A percentile compares a stretch with the other conserved stretches of the same genome.
Evolutionary conservation across 2,888 invertebrate genomes (phyloP).

Genomic region (Patella depressa): DNA sequence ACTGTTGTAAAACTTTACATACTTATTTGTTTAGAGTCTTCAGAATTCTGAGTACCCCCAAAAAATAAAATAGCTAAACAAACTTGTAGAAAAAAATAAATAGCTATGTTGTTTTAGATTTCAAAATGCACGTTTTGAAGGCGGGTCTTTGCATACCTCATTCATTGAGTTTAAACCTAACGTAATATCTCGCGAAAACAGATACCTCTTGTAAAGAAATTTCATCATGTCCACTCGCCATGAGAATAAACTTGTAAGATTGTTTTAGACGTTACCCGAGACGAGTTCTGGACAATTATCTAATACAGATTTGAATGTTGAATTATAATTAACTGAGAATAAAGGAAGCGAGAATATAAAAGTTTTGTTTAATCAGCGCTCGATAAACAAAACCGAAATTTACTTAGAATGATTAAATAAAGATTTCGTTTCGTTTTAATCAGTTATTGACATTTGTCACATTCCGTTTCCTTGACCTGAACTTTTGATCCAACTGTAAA

Average conservation of each 20-base stretch:
- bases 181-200: not conserved
- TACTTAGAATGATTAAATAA: slow-evolving; percentile 10
- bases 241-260: not conserved
- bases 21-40: too few species aligned
- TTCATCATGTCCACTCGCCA: not conserved
- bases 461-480: not conserved
- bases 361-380: not conserved
- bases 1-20: too few species aligned
- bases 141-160: too few species aligned
- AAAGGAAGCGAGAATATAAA: not conserved
- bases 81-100: too few species aligned
- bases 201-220: not conserved
- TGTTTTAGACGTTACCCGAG: not conserved
- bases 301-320: too few species aligned
- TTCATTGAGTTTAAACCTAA: too few species aligned
- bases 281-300: too few species aligned
- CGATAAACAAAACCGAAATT: slow-evolving; percentile 7
- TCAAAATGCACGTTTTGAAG: too few species aligned
- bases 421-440: slow-evolving; percentile 7
- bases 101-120: too few species aligned
- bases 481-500: not conserved
- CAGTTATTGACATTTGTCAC: slow-evolving; percentile 1
- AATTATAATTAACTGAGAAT: not conserved
- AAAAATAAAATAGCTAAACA: not conserved
- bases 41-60: too few species aligned